A percentile compares a stretch with the other conserved stretches of the same genome.
These are phyloP conservation scores for Eidolon helvum DNA, from an alignment of 2,113 vertebrate genomes.

Conservation along the genomic window DNA sequence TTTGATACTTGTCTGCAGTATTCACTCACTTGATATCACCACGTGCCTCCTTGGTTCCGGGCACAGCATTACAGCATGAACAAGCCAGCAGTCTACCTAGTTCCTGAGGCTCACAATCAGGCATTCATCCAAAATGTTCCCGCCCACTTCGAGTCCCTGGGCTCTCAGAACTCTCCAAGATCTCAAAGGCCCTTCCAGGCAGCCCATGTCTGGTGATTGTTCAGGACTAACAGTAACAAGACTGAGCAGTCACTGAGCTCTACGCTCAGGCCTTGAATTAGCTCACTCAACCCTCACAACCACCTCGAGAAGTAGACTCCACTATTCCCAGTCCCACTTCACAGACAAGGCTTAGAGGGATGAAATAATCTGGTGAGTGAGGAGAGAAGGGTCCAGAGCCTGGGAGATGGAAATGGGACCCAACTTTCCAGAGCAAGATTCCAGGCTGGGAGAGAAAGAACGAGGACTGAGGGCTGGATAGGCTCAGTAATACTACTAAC, in stretches of 20 bases:
- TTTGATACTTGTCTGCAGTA: neutral
- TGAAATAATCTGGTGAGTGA: neutral
- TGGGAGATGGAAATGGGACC: neutral
- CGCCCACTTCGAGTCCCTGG: neutral
- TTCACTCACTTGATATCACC: neutral
- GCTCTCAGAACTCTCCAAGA: neutral
- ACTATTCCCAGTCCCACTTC: neutral
- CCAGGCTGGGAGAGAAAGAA: neutral
- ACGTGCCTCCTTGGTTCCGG: neutral
- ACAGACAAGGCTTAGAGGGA: neutral
- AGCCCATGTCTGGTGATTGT: neutral
- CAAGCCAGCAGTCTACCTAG: neutral
- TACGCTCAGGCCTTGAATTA: slow-evolving; percentile 11
- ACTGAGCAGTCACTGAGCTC: neutral
- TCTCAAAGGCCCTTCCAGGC: neutral
- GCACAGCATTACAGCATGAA: neutral
- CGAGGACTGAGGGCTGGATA: neutral
- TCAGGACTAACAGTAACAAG: neutral
- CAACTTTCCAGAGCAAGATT: neutral
- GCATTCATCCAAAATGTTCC: neutral
- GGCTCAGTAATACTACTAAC: neutral
- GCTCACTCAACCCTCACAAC: neutral
- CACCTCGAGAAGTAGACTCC: neutral
- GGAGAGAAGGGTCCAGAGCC: neutral
- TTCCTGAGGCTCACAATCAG: neutral